A percentile compares a stretch with the other conserved stretches of the same genome.
Evolutionary conservation across 2,113 vertebrate genomes (phyloP).

Genomic region (Antennarius striatus): DNA sequence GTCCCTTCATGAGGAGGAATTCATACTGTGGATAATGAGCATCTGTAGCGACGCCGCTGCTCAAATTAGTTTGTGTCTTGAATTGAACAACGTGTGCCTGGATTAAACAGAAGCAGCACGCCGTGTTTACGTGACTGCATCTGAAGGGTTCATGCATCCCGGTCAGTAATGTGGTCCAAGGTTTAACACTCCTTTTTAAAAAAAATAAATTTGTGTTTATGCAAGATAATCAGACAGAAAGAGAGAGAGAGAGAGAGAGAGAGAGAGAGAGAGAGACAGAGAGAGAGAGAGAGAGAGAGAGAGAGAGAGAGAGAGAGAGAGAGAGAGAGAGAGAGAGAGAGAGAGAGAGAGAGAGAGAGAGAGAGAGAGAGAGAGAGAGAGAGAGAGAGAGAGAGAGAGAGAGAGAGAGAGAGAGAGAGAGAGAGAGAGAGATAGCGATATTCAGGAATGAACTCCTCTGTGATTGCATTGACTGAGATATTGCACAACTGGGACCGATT

Average conservation of each 20-base stretch:
- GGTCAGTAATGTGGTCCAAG: neutral
- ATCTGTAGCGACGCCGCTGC: neutral
- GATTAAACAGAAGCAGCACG: neutral
- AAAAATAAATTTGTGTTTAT: neutral
- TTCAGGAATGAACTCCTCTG: conserved; percentile 48
- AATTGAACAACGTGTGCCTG: neutral
- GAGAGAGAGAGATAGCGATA: conserved; percentile 18
- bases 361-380: conserved; percentile 11
- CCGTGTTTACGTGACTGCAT: neutral
- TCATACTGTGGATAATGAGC: neutral
- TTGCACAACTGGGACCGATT: conserved; percentile 61
- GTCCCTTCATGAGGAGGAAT: neutral
- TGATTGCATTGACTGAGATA: conserved; percentile 42
- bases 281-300: neutral
- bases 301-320: neutral
- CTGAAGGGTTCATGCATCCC: neutral
- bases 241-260: too few species aligned
- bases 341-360: too few species aligned
- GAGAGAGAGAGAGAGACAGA: conserved; percentile 8
- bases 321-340: conserved; percentile 3
- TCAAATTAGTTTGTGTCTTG: neutral
- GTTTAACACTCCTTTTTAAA: too few species aligned
- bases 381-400: conserved; percentile 4
- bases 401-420: conserved; percentile 7
- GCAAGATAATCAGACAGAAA: neutral